A percentile compares a stretch with the other conserved stretches of the same genome.
These are phyloP conservation scores for Zeus faber DNA, from an alignment of 2,113 vertebrate genomes.

Conservation along the genomic window DNA sequence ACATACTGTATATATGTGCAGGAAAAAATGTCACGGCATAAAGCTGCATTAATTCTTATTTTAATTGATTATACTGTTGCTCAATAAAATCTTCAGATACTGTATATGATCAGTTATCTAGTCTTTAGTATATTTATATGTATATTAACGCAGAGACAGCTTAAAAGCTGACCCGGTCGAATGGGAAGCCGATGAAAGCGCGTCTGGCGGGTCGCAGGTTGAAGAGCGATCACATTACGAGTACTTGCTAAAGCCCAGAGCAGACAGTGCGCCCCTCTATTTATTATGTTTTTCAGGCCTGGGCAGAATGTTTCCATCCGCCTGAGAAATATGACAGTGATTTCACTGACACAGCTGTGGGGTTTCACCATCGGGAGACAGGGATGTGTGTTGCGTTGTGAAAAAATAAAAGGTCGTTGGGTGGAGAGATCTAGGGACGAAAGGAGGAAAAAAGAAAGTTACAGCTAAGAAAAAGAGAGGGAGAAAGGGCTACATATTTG, in stretches of 20 bases:
- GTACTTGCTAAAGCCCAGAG: slow-evolving; percentile 54
- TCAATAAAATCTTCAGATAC: no score
- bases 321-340: slow-evolving; percentile 59
- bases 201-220: slow-evolving; percentile 28
- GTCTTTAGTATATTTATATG: no score
- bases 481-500: slow-evolving; percentile 55
- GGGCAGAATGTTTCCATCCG: slow-evolving; percentile 60
- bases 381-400: no score
- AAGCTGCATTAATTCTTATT: no score
- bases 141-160: background rate
- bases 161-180: slow-evolving; percentile 2
- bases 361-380: no score
- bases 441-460: background rate
- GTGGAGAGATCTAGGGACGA: background rate
- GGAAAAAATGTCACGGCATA: no score
- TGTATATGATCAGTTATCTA: no score
- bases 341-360: no score
- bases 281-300: slow-evolving; percentile 49
- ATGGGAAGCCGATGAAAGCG: slow-evolving; percentile 29
- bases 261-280: slow-evolving; percentile 59
- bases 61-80: no score
- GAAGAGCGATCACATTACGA: slow-evolving; percentile 57
- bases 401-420: no score
- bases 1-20: background rate
- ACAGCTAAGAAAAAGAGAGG: background rate